Evolutionary conservation across 2,797 vertebrate species (phyloP).

Genomic region (Mormyrops attenuatus): DNA sequence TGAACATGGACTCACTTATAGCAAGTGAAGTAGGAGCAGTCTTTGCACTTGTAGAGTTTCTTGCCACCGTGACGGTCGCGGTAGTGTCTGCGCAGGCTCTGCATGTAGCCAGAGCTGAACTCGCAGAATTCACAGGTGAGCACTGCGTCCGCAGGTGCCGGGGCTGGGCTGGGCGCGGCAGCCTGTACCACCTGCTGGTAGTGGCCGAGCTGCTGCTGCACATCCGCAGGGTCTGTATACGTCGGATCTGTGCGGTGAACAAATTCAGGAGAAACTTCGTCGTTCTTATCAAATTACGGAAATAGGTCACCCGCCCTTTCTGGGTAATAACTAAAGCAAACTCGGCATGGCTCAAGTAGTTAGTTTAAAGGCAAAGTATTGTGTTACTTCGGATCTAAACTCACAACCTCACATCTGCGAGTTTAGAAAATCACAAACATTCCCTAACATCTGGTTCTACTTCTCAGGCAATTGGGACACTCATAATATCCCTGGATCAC

Average conservation of each 20-base stretch:
- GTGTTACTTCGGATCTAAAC: neutral
- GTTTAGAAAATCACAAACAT: slow-evolving; percentile 1
- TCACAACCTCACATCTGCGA: slow-evolving; percentile 10
- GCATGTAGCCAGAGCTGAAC: slow-evolving; percentile 97
- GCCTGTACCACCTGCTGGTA: slow-evolving; percentile 84
- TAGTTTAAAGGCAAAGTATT: neutral
- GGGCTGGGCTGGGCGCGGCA: slow-evolving; percentile 67
- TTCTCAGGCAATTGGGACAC: slow-evolving; percentile 2
- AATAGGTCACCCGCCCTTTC: neutral
- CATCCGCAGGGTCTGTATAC: slow-evolving; percentile 85
- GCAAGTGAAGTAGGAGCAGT: slow-evolving; percentile 95
- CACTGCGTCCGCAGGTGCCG: slow-evolving; percentile 61
- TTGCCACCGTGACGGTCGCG: slow-evolving; percentile 94
- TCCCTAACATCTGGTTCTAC: slow-evolving; percentile 12
- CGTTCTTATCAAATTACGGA: neutral
- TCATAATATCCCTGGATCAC: neutral
- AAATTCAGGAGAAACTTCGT: neutral
- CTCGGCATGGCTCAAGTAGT: neutral
- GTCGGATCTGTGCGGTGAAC: slow-evolving; percentile 63
- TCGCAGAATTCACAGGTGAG: slow-evolving; percentile 98
- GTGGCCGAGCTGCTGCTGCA: slow-evolving; percentile 88
- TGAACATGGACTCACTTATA: slow-evolving; percentile 76
- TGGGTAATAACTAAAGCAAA: neutral
- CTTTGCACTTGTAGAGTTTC: slow-evolving; percentile 98
- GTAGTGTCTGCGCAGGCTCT: slow-evolving; percentile 95